Base-by-base conservation (phyloP, 1,140 invertebrate genomes). In the Muscidifurax raptorellus region DNA sequence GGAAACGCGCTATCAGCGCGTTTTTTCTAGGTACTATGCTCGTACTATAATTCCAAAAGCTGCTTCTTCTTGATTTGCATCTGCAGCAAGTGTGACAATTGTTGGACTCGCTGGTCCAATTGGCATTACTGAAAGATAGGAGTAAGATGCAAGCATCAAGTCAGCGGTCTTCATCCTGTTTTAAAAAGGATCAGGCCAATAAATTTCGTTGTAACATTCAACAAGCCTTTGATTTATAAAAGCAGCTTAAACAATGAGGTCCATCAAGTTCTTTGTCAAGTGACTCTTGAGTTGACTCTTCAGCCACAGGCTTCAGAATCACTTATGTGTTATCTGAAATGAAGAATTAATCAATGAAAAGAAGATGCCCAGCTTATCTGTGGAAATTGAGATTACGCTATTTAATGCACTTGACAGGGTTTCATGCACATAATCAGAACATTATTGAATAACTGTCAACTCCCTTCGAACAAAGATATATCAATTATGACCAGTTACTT, bases 151-250 rank as follows among this genome's bases (percentile, higher is more conserved):
- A 15, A 36, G 28, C 28, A 81, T 32, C 9, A n/a, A 81, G 27
- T 76, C 59, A n/a, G 52, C 10, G 28, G 59, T 67, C 83, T 81
- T 81, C 83, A 81, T 85, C 25, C 59, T 85, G 83, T 69, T 47
- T 59, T 64, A 2, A 22, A 66, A 27, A 69, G 22, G 25, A 44
- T 80, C 15, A 66, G 10, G 22, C 28, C 27, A 30, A 75, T 27
- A 13, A 40, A 28, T 75, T 80, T 75, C 47, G n/a, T 80, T 67
- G 52, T 64, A 79, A 18, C 67, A 84, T 79, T 47, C 30, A 52
- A 71, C 22, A 59, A 59, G 52, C 5, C n/a, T 77, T 72, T 13
- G 18, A 30, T 40, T 66, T 76, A 28, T 28, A 27, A 10, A 40
- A 81, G 9, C 9, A 3, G 2, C 36, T 78, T 28, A 78, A 78